Evolutionary conservation across 2,113 vertebrate genomes (phyloP).

Genomic region (Cephalopholis sonnerati): DNA sequence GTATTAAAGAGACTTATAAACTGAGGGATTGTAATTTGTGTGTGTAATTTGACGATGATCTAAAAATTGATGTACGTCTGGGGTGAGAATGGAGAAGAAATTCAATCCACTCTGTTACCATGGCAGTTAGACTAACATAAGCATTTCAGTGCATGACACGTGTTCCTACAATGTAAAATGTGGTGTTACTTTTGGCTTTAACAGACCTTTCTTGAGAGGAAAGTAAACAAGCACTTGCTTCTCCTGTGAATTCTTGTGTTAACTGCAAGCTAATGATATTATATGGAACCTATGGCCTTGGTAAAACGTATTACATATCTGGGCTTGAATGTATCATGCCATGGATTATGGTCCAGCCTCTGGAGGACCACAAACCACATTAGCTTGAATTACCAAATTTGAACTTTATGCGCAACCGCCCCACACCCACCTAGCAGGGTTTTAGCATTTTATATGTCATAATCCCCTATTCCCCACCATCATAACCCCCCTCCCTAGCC

Average conservation of each 20-base stretch:
- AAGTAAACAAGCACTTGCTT: conserved; percentile 74
- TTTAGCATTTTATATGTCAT: conserved; percentile 91
- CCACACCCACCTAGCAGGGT: conserved; percentile 80
- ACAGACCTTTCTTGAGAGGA: conserved; percentile 65
- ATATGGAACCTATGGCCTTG: conserved; percentile 86
- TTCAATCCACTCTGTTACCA: conserved; percentile 64
- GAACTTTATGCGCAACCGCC: conserved; percentile 86
- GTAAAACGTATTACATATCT: conserved; percentile 89
- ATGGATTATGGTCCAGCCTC: conserved; percentile 87
- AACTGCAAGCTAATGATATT: conserved; percentile 86
- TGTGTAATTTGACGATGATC: conserved; percentile 45
- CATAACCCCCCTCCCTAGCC: conserved; percentile 54
- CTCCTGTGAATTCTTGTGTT: conserved; percentile 82
- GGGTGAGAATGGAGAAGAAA: conserved; percentile 61
- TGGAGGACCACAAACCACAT: conserved; percentile 88
- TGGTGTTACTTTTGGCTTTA: conserved; percentile 76
- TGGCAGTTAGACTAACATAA: conserved; percentile 62
- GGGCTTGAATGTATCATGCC: conserved; percentile 88
- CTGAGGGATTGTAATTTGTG: conserved; percentile 62
- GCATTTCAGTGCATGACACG: conserved; percentile 64
- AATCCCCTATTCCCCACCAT: conserved; percentile 81
- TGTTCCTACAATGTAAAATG: conserved; percentile 72
- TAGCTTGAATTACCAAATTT: conserved; percentile 90
- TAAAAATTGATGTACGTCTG: conserved; percentile 37
- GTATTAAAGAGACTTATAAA: conserved; percentile 42